Percentiles rank a stretch among this genome's conserved stretches.
These are phyloP conservation scores for Pterostichus niger DNA, from an alignment of 2,888 invertebrate genomes.

Conservation along the genomic window DNA sequence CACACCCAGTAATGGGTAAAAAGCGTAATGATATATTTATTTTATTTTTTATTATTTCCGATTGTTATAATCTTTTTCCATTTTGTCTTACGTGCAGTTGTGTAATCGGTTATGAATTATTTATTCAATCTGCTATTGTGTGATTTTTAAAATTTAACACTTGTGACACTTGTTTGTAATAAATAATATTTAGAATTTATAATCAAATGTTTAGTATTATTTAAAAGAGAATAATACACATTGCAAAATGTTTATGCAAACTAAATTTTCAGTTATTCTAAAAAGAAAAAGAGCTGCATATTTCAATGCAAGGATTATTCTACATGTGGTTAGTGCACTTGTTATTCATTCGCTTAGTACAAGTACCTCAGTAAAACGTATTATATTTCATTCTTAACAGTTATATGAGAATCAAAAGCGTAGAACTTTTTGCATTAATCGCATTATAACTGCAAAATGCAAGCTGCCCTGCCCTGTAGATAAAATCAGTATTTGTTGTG, in stretches of 20 bases:
- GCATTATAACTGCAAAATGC: conserved; percentile 17
- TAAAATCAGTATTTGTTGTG: conserved; percentile 49
- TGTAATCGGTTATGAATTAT: background rate
- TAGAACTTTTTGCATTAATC: conserved; percentile 48
- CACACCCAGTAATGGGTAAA: too few relatives aligned
- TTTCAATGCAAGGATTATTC: conserved; percentile 6
- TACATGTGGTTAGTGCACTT: conserved; percentile 24
- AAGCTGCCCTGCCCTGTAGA: conserved; percentile 6
- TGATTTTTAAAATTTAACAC: background rate
- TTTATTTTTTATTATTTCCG: too few relatives aligned
- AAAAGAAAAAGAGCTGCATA: conserved; percentile 1
- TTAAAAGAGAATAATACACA: background rate
- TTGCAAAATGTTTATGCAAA: background rate
- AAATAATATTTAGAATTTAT: conserved; percentile 2
- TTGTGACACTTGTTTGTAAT: conserved; percentile 2
- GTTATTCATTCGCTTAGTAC: conserved; percentile 15
- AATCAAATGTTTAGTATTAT: background rate
- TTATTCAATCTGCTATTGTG: background rate
- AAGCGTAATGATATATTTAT: too few relatives aligned
- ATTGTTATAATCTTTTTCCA: background rate
- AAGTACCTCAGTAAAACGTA: conserved; percentile 41
- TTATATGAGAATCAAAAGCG: conserved; percentile 54
- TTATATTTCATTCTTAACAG: conserved; percentile 43
- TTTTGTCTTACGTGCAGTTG: background rate
- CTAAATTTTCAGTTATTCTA: background rate